Conservation (phyloP, 64 coral and sea anemone species). For the Pachyseris speciosa region DNA sequence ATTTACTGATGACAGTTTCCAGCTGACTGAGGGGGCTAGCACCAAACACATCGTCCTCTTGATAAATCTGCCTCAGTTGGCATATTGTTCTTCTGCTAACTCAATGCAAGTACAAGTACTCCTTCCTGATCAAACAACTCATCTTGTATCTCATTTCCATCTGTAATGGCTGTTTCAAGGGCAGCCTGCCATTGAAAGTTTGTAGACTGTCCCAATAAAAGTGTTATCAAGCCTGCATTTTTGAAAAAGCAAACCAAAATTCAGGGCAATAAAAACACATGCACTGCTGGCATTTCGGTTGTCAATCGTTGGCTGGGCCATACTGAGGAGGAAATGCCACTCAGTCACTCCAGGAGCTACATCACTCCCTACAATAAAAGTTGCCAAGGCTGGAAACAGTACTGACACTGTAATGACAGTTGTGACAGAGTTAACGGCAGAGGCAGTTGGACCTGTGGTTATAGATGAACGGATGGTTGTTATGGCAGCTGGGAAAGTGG, state of each 20-base stretch:
- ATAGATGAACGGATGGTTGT: no score
- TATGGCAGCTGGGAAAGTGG: no score
- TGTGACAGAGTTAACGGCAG: background rate
- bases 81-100: background rate
- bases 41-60: background rate
- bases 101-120: background rate
- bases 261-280: background rate
- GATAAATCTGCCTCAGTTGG: background rate
- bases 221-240: background rate
- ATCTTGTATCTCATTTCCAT: constrained; percentile 9
- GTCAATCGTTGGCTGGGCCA: background rate
- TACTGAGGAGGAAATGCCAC: background rate
- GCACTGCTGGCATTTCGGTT: background rate
- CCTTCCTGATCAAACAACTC: background rate
- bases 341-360: background rate
- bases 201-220: background rate
- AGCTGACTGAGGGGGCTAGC: background rate
- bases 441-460: background rate
- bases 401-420: background rate
- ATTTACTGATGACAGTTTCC: background rate
- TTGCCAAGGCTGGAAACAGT: no score
- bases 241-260: background rate
- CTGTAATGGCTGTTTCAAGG: background rate
- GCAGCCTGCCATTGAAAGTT: background rate
- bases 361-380: background rate